A percentile compares a stretch with the other conserved stretches of the same genome.
These are phyloP conservation scores for Thermophis baileyi DNA, from an alignment of 2,113 vertebrate genomes.

Conservation along the genomic window DNA sequence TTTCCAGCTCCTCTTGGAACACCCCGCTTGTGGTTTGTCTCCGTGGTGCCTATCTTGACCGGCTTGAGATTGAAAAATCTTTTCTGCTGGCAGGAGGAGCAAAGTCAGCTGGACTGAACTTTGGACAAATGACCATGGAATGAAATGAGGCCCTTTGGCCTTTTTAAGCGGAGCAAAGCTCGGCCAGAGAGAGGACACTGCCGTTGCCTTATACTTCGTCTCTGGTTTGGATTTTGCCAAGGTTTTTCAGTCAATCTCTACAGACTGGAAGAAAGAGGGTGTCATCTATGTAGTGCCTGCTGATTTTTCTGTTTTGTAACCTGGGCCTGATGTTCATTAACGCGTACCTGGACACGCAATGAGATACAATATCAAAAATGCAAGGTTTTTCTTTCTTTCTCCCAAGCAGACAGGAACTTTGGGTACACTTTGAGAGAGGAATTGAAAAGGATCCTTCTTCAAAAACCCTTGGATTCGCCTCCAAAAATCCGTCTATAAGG, in stretches of 20 bases:
- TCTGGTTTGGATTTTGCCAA: constrained; percentile 5
- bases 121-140: constrained; percentile 32
- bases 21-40: constrained; percentile 52
- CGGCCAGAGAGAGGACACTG: constrained; percentile 16
- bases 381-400: background rate
- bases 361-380: background rate
- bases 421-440: background rate
- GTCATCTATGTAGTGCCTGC: background rate
- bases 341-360: background rate
- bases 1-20: constrained; percentile 60
- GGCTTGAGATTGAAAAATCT: background rate
- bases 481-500: background rate
- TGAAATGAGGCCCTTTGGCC: constrained; percentile 24
- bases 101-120: background rate
- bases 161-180: constrained; percentile 37
- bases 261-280: background rate
- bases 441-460: background rate
- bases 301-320: background rate
- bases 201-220: constrained; percentile 60
- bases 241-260: constrained; percentile 1
- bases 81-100: background rate
- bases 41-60: constrained; percentile 43
- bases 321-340: background rate
- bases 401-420: background rate
- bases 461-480: background rate